Evolutionary conservation across 2,113 vertebrate species (phyloP), one percentile per base, ranked within the genome.

Genomic region (Dipodomys ordii): DNA sequence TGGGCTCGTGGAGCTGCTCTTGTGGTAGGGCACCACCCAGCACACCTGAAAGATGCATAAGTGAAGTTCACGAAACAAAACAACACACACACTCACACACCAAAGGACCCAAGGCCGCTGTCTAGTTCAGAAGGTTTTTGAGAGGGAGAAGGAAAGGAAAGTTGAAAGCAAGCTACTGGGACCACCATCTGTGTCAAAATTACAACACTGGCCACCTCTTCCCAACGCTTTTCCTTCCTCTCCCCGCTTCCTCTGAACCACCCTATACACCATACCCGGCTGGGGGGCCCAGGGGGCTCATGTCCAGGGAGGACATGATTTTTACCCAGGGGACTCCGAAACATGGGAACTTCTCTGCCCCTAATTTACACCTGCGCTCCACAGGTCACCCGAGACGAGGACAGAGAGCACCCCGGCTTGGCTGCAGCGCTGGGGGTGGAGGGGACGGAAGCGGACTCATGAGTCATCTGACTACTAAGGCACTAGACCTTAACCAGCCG

Each of bases 231-330:
- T 62, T 62, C 62, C 62, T 23, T 22, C 62, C 62, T 23, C 25
- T 64, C 57, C 62, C 44, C 44, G 65, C 85, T 92, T 93, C 94
- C 94, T 69, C 74, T 6, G 0, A 0, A 3, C 18, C 1, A 11
- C 57, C 73, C 85, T 4, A 57, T 16, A 57, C 0, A 4, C 12
- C 16, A 10, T 25, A 7, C 0, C 2, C 2, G 32, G 57, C 8
- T 6, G 0, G 39, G 39, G 4, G 39, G 39, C 39, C 39, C 39
- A 39, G 39, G 39, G 39, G 39, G 39, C 39, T 39, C 39, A 39
- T 39, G 39, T 39, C 39, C 39, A 39, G 39, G 39, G 5, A 39
- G 5, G 3, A 15, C 18, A 11, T 28, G 22, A 62, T 62, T 49
- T 85, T 25, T 27, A 68, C 46, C 60, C 12, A 35, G 27, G 2